Base-by-base conservation (phyloP, 2,888 invertebrate genomes). In the Rugalucina vietnamica region DNA sequence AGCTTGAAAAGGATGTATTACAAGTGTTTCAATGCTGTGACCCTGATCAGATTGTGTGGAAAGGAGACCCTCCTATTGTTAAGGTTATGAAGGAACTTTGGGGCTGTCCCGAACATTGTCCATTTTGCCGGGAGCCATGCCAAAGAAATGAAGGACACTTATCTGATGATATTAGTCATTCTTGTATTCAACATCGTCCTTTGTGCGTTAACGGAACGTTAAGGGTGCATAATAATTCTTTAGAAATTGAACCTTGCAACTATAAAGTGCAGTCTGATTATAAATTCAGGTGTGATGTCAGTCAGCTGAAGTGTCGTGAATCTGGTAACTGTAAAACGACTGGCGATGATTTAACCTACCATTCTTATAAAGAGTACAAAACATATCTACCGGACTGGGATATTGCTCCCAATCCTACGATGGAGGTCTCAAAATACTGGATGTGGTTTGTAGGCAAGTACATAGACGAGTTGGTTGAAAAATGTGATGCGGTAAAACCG, bases 391-490 rank as follows among this genome's bases (percentile, higher is more conserved):
- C 60, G 8, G 60, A n/a, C n/a, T 60, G 60, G 60, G 60, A 60
- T 60, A 60, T 60, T 60, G 60, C 60, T 60, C 60, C 60, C 10
- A 27, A n/a, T 29, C 8, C 24, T 10, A 29, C n/a, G 10, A 60
- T 60, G 60, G n/a, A n/a, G n/a, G n/a, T n/a, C 10, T 12, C 60
- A n/a, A 60, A 60, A n/a, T 60, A 60, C 60, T 60, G 60, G 60
- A 60, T 29, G 60, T 60, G 60, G 60, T 60, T 60, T n/a, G n/a
- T 60, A 27, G 60, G 8, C 60, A 60, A 60, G n/a, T 60, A 60
- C 29, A 8, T 27, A 8, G 60, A n/a, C 60, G 29, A 60, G 12
- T 60, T 60, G n/a, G 60, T 29, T n/a, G 8, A 12, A 60, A 10
- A 27, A n/a, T 60, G n/a, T 60, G n/a, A 60, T 60, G 60, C 60